Percentiles rank a stretch among this genome's conserved stretches.
phyloP scores from a whole-genome alignment of 1,140 invertebrate species.

The Pristionchus pacificus region DNA sequence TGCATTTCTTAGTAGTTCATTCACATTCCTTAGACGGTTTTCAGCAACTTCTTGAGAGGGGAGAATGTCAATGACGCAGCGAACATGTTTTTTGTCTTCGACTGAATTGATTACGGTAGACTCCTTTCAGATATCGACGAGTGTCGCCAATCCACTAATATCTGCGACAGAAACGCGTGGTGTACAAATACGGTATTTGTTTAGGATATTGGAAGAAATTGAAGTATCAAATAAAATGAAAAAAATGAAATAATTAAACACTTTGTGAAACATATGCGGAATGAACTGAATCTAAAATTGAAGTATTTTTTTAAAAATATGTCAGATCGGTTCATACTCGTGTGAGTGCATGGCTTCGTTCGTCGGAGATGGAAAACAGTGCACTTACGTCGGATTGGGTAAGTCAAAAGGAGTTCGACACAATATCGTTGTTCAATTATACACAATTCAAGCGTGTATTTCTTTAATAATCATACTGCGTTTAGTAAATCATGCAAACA shows the following conservation, averaged over 20 bases:
- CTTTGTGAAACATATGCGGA: no score
- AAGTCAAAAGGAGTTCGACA: constrained; percentile 1
- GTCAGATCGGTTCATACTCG: constrained; percentile 70
- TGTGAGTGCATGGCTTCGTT: constrained; percentile 71
- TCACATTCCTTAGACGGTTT: neutral
- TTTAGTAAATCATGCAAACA: no score
- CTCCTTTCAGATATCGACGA: constrained; percentile 47
- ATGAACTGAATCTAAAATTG: no score
- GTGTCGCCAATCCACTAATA: constrained; percentile 29
- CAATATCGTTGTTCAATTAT: neutral
- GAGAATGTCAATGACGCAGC: neutral
- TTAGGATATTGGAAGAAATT: neutral
- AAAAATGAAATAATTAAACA: no score
- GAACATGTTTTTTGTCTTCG: no score
- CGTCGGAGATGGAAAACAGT: constrained; percentile 38
- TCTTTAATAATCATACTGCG: no score
- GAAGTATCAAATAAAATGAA: no score
- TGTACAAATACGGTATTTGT: constrained; percentile 71
- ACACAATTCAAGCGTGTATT: no score
- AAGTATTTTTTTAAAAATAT: neutral
- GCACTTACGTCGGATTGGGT: constrained; percentile 38
- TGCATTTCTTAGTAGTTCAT: neutral
- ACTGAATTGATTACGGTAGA: no score
- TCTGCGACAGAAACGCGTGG: constrained; percentile 63
- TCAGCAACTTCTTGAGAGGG: neutral